Base-by-base conservation (phyloP, 2,888 invertebrate species). In the Allophyes oxyacanthae region DNA sequence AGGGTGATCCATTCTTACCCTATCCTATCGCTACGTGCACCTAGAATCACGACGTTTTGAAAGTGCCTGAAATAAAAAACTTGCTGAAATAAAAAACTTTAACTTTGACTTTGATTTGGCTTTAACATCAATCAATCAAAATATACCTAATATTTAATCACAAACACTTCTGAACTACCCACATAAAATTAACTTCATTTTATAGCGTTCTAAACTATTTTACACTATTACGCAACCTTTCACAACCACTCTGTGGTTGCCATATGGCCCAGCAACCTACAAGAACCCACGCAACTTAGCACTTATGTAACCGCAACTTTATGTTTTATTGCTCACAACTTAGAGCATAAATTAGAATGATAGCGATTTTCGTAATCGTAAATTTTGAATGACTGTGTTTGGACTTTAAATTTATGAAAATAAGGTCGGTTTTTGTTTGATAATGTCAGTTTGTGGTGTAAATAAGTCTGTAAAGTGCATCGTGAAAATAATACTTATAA, bases 211-310 rank as follows among this genome's bases (percentile, higher is more conserved):
- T 61, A 67, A 61, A 66, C 34, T 25, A 61, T 53, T 58, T 57
- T 41, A 64, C 53, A 60, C 46, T 42, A 55, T 61, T 62, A 48
- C 52, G 7, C 26, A 61, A 66, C 57, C 52, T 66, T 60, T 63
- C 66, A 70, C 30, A 48, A 28, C 44, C 61, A 61, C 40, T 61
- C 58, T 53, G 59, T 34, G 65, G 59, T 65, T 42, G 33, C 61
- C 65, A 69, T 61, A 66, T 68, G 64, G 61, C 59, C 51, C 52
- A 52, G 51, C 54, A 63, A 58, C 60, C 60, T 46, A 40, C 42
- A 40, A 42, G n/a, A 41, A 53, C 55, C 45, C 30, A 69, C 56
- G 9, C 43, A 50, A 51, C 26, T 46, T 37, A 33, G 14, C 37
- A 48, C 10, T 32, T 9, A 9, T 33, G 9, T 33, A 40, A 64